Base-by-base conservation (phyloP, 1,140 invertebrate species). In the Diorhabda sublineata region DNA sequence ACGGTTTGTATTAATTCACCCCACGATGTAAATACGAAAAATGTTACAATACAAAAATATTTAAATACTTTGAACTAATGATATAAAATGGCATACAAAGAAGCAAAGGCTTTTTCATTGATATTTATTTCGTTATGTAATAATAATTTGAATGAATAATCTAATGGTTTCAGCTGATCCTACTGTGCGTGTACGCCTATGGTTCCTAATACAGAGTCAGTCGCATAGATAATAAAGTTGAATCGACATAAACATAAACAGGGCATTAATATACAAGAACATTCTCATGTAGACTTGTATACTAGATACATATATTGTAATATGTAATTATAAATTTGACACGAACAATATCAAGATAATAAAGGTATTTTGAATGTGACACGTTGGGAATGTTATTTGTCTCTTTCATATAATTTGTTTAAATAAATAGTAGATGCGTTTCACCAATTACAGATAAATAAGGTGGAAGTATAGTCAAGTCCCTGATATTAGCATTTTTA, bases 241-340 rank as follows among this genome's bases (percentile, higher is more conserved):
- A n/a, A 2, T 52, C 47, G 2, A 8, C n/a, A 52, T n/a, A 52
- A 52, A n/a, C n/a, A 52, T 52, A 52, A 52, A 52, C 6, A 52
- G n/a, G 26, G 47, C 47, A 52, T 52, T 52, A 52, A 52, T 6
- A n/a, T 52, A 8, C 47, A 52, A 52, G 6, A 4, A 8, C n/a
- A 52, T 52, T 52, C n/a, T 52, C 47, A 4, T 52, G 4, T 52
- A 52, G 26, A 26, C 26, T 26, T 26, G 26, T 26, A 26, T 26
- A 26, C 26, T 26, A 26, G 6, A 4, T 8, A 52, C 6, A 52
- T 52, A 52, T 52, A 52, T 52, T 52, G n/a, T 52, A n/a, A 4
- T 52, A 52, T 52, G 47, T 52, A 52, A 52, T 52, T 52, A 52
- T n/a, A 52, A 52, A 52, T 52, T 52, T 52, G 47, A 52, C 47